Evolutionary conservation across 2,113 vertebrate species (phyloP), one percentile per base, ranked within the genome.

Genomic region (Carassius auratus): DNA sequence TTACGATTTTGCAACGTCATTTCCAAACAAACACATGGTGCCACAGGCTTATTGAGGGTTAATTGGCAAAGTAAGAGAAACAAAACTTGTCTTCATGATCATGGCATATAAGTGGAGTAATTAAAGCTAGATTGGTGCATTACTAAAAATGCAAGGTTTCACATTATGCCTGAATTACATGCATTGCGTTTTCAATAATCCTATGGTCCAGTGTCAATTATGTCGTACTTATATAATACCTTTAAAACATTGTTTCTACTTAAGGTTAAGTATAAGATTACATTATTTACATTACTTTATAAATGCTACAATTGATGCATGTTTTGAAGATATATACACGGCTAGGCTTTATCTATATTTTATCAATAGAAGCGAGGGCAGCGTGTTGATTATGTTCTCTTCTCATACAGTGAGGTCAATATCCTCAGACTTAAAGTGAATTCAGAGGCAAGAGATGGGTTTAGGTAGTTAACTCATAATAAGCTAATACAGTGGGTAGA

Each of bases 401-500:
- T 21, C 42, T 50, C n/a, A 50, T 68, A 50, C 84, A 82, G 88
- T 48, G 50, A 23, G 59, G 73, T 86, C 38, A 48, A 69, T 68
- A 80, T 77, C 74, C 10, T 1, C 4, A 71, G 86, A 84, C 74
- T 86, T 79, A 84, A 76, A 88, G 85, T 90, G 78, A 90, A 50
- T 78, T 50, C 17, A 76, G 84, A 86, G 52, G 4, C 82, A 89
- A 87, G 69, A 92, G 87, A 7, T 14, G 0, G 9, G 17, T 12
- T 90, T 92, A 86, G 66, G 88, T 83, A 66, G 92, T 92, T 91
- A 85, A 92, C 87, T 91, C 91, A 92, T 86, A 91, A 90, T 87
- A 91, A 86, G 90, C 87, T 76, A 77, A 90, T 92, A 61, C 91
- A 90, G 89, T 89, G 89, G 87, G 87, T 85, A 91, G 92, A 89